phyloP scores from a whole-genome alignment of 2,888 invertebrate genomes.

The Chrysina gloriosa region DNA sequence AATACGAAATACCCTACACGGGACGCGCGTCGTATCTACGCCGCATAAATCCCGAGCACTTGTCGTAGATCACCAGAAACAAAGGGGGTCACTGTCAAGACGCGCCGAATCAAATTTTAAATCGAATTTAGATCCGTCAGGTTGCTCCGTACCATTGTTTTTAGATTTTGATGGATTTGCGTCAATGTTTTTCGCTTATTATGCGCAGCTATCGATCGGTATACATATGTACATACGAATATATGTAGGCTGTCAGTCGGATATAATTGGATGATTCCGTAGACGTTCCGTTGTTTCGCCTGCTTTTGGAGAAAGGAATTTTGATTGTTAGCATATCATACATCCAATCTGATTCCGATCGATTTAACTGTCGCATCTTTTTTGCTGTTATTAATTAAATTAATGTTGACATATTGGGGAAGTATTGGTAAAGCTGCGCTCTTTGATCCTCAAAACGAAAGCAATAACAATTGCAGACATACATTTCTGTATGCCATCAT shows the following conservation, averaged over 20 bases:
- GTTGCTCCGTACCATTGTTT: slow-evolving; percentile 62
- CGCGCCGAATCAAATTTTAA: slow-evolving; percentile 59
- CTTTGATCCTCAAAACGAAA: no score
- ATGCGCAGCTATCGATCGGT: no score
- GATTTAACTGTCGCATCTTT: no score
- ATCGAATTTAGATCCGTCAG: slow-evolving; percentile 62
- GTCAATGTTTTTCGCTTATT: slow-evolving; percentile 42
- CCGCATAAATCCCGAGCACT: slow-evolving; percentile 57
- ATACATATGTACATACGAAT: no score
- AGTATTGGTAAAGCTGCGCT: no score
- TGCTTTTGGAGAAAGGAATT: not conserved
- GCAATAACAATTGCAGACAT: no score
- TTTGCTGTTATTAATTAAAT: not conserved
- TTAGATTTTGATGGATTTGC: slow-evolving; percentile 63
- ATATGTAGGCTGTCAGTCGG: no score
- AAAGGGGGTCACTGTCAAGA: slow-evolving; percentile 62
- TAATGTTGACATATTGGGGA: no score
- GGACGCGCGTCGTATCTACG: not conserved
- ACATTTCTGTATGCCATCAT: no score
- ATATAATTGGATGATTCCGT: slow-evolving; percentile 45
- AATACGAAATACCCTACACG: not conserved
- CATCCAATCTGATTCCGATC: not conserved
- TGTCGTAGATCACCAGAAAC: slow-evolving; percentile 61
- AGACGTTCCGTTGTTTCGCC: slow-evolving; percentile 28
- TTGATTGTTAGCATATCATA: not conserved